Base-by-base conservation (phyloP, 64 coral and sea anemone genomes). In the Pocillopora verrucosa region DNA sequence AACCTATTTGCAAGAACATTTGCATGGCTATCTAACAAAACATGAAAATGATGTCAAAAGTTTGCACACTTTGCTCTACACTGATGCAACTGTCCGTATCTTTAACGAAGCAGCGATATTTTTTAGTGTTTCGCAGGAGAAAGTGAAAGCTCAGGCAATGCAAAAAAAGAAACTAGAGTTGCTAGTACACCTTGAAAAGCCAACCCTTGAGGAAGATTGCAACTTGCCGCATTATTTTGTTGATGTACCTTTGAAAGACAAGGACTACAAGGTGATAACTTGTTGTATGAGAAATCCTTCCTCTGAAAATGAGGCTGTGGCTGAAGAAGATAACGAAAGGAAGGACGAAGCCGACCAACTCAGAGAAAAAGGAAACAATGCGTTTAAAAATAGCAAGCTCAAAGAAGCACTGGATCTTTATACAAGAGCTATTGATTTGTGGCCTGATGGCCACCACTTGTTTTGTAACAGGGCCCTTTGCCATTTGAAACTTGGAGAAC, bases 81-180 rank as follows among this genome's bases (percentile, higher is more conserved):
- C 86, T 36, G 85, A 92, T 75, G 94, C 92, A 83, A 72, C 86
- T 35, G 86, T 79, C 17, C 80, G 72, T 10, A 57, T 95, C 17
- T 56, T 92, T 22, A 91, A 95, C 56, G 94, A 95, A 59, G 86
- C 85, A 34, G 76, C 89, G 22, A 74, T 95, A 64, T 95, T 83
- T 78, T 86, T 92, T 15, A 89, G 86, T 84, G 94, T 63, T 12
- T 92, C 84, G 25, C 84, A 86, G 22, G 80, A 95, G 63, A 95
- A 92, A 74, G 94, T 95, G 3, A 86, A 92, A 80, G 94, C 94
- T 10, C 61, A 76, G 26, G 86, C 91, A 12, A 72, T 92, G 12
- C 94, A 91, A n/a, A 36, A 65, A 38, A 73, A 35, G 15, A 95
- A 95, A 84, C 51, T 95, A 58, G 79, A 88, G 73, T 76, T 88